Conservation (phyloP, 1,140 invertebrate genomes). For the Hylaeus volcanicus region DNA sequence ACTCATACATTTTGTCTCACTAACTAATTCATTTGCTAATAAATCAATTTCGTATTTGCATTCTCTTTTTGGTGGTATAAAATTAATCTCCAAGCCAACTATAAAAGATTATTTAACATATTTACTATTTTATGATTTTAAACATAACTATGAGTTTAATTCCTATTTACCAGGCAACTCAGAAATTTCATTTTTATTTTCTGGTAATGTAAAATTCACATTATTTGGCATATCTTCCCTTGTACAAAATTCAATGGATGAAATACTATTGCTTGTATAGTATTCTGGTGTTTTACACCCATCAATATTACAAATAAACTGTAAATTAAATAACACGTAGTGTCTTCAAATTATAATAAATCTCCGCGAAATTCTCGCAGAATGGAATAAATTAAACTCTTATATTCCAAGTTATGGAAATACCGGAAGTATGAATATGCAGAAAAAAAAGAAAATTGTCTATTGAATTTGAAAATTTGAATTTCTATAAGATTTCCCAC, state of each 20-base stretch:
- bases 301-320: slow-evolving; percentile 1
- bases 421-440: not conserved
- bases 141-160: not conserved
- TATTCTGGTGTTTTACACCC: not conserved
- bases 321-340: not conserved
- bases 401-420: not conserved
- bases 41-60: not conserved
- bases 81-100: not conserved
- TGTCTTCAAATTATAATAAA: not conserved
- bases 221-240: slow-evolving; percentile 1
- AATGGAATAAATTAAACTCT: not conserved
- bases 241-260: not conserved
- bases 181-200: not conserved
- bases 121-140: not conserved
- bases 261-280: not conserved
- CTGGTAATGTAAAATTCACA: not conserved
- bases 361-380: no score
- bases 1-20: not conserved
- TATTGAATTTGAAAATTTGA: not conserved
- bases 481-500: not conserved
- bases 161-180: slow-evolving; percentile 14
- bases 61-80: not conserved
- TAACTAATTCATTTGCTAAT: not conserved
- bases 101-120: not conserved
- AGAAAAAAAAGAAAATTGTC: not conserved